Base-by-base conservation (phyloP, 2,797 vertebrate species). In the Numenius phaeopus region DNA sequence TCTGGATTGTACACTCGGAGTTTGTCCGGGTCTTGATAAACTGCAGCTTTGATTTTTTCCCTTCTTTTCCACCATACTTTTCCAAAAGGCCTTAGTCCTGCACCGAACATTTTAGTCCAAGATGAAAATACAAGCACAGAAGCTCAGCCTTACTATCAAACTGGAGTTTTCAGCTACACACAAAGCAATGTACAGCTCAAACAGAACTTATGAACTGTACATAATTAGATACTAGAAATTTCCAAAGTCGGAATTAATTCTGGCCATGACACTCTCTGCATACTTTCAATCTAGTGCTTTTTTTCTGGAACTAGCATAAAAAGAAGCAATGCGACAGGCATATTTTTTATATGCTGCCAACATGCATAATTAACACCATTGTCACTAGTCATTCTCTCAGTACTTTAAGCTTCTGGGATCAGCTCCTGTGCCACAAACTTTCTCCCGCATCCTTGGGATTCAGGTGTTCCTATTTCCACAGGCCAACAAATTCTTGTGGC, bases 391-490 rank as follows among this genome's bases (percentile, higher is more conserved):
- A 47, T 75, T 87, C 44, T n/a, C 23, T 55, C n/a, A 80, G 67
- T 29, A 30, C 1, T 0, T 40, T 44, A 14, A 14, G 15, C 55
- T 86, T 65, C 72, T 82, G 85, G 57, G 14, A 27, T 94, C 59
- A 52, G 67, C 9, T 57, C 58, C 66, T 70, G 30, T 46, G 64
- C 58, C 90, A 87, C 76, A 79, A 64, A 90, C 58, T 62, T 65
- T 67, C 16, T n/a, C n/a, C 54, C n/a, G 37, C 22, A 14, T 46
- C 85, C 80, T 42, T 29, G 32, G 39, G 50, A 70, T 32, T 54
- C 82, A 87, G 16, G 6, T 81, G 52, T 83, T 89, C 83, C 80
- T 92, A 83, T 86, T 86, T 83, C 80, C 89, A 94, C 64, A 88
- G n/a, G 79, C 50, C 80, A 69, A 40, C 39, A 90, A 72, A 85